Conservation (phyloP, 2,113 vertebrate species). For the Agapornis roseicollis region DNA sequence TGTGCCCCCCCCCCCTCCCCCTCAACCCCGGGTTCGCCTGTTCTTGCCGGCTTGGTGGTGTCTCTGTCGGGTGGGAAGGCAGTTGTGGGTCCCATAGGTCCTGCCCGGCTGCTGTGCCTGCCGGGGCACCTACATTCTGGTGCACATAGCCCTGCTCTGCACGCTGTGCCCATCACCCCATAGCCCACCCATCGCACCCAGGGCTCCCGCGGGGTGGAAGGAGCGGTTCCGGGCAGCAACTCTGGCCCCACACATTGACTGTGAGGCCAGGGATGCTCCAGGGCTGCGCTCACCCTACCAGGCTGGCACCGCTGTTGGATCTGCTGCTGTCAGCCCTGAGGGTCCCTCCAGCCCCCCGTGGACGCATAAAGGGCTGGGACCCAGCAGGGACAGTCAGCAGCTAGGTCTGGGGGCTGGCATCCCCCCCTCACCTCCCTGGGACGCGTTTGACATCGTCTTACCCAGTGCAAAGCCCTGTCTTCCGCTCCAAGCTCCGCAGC, state of each 20-base stretch:
- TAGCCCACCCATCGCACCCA: neutral
- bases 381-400: neutral
- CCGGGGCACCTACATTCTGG: neutral
- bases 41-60: accelerated
- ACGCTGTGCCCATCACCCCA: accelerated
- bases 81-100: neutral
- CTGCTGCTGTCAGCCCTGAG: neutral
- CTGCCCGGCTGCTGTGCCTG: neutral
- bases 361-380: neutral
- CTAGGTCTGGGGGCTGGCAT: neutral
- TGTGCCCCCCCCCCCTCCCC: neutral
- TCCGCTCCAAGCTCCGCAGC: neutral
- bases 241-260: neutral
- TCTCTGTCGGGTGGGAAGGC: neutral
- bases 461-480: neutral
- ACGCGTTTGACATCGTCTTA: accelerated
- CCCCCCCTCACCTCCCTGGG: too few species aligned
- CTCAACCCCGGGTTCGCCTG: accelerated
- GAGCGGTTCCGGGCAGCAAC: neutral
- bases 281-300: neutral
- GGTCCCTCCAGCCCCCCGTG: neutral
- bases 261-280: neutral
- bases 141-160: accelerated
- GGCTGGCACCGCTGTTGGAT: neutral
- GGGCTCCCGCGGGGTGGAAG: too few species aligned